Evolutionary conservation across 2,113 vertebrate species (phyloP), one percentile per base, ranked within the genome.

Genomic region (Aptenodytes forsteri): DNA sequence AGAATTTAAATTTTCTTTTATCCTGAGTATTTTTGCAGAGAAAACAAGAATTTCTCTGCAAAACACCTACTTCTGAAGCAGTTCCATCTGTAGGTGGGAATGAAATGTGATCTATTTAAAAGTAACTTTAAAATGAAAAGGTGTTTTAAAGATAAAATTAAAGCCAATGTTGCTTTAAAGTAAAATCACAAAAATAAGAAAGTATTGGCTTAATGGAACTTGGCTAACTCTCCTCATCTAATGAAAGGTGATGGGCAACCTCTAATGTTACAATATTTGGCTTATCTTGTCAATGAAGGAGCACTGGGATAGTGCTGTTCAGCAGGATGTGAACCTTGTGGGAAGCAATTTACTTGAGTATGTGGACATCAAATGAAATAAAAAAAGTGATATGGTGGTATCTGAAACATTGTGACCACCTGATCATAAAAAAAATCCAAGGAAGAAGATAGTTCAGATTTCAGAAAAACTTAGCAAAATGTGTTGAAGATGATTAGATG

Each of bases 331-430:
- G 27, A 92, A 81, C 18, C 5, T 13, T 55, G 13, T 19, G 27
- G 40, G n/a, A 83, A 75, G 38, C 8, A 62, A 72, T 54, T 83
- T 80, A 52, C 10, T 36, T 15, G 4, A 64, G 16, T 61, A 65
- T 30, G 17, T 15, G 16, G 17, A 46, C 34, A 59, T 38, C 0
- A 4, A 64, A 61, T 47, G 19, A 73, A 80, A 91, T 20, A 0
- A 34, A 79, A 79, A 82, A 91, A 20, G 0, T n/a, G 25, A 46
- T 18, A 23, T 16, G 7, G 7, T 44, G 13, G 11, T 32, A 52
- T 25, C 13, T 66, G 40, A 55, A 90, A 56, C 10, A 16, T 46
- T 55, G 21, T 59, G n/a, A 71, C 7, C 3, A 49, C 3, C 11
- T 52, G 44, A n/a, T 78, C 36, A 42, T 42, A 38, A 75, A 34